Conservation (phyloP, 2,888 invertebrate genomes). For the Euproctis similis region DNA sequence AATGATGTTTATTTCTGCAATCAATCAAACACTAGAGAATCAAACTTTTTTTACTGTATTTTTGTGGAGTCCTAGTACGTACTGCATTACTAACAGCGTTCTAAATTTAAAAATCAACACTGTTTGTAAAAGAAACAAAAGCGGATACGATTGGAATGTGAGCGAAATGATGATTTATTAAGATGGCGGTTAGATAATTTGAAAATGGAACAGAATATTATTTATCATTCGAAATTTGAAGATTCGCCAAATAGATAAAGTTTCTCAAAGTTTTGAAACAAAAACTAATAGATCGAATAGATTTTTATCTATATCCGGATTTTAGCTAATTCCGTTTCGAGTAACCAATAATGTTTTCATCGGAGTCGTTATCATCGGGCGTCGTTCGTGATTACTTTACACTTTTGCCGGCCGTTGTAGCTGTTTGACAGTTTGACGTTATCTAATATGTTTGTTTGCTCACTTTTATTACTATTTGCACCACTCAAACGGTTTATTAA, state of each 20-base stretch:
- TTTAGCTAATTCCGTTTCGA: constrained; percentile 55
- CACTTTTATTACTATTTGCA: constrained; percentile 10
- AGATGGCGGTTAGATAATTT: too few species aligned
- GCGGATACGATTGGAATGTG: too few species aligned
- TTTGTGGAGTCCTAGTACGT: too few species aligned
- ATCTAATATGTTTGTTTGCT: constrained; percentile 8
- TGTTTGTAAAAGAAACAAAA: too few species aligned
- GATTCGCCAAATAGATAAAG: constrained; percentile 30
- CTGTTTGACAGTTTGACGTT: constrained; percentile 18
- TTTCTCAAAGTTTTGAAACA: constrained; percentile 37
- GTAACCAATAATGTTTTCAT: constrained; percentile 38
- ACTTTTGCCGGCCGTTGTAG: constrained; percentile 2
- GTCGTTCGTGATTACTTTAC: constrained; percentile 15
- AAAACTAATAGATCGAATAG: constrained; percentile 45
- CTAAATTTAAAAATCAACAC: too few species aligned
- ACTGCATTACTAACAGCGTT: too few species aligned
- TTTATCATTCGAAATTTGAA: constrained; percentile 15
- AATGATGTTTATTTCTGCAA: background rate
- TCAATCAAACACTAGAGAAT: background rate
- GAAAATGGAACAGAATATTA: constrained; percentile 26
- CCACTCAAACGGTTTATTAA: too few species aligned
- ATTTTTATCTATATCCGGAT: constrained; percentile 48
- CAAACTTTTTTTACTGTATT: too few species aligned
- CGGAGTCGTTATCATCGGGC: constrained; percentile 25
- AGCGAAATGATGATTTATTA: too few species aligned